Evolutionary conservation across 2,797 vertebrate genomes (phyloP).

Genomic region (Pseudomugil gertrudae): DNA sequence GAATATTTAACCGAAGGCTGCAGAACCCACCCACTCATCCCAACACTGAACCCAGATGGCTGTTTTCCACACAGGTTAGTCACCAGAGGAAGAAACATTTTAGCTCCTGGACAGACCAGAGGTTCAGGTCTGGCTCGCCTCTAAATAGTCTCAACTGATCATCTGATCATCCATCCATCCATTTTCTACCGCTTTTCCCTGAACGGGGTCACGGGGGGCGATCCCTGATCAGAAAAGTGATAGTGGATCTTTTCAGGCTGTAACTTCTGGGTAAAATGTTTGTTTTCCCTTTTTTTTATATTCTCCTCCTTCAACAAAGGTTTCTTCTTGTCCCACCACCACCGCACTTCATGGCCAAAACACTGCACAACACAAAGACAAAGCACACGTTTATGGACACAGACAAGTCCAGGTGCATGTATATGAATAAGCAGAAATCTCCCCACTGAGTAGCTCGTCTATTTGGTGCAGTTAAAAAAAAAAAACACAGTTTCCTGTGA

Average conservation of each 20-base stretch:
- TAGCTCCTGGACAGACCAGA: conserved; percentile 10
- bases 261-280: conserved; percentile 10
- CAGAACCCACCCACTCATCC: conserved; percentile 51
- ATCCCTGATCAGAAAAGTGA: conserved; percentile 35
- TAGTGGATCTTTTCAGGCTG: conserved; percentile 12
- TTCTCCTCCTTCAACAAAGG: not conserved
- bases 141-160: conserved; percentile 15
- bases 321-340: not conserved
- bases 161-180: too few species aligned
- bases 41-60: conserved; percentile 8
- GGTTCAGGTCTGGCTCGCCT: conserved; percentile 4
- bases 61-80: conserved; percentile 27
- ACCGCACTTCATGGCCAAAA: conserved; percentile 7
- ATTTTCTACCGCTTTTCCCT: too few species aligned
- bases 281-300: conserved; percentile 7
- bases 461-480: conserved; percentile 33
- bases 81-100: conserved; percentile 55
- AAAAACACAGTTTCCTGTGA: conserved; percentile 11
- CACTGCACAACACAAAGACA: conserved; percentile 25
- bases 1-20: conserved; percentile 11
- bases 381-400: conserved; percentile 32
- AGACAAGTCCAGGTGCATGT: conserved; percentile 33
- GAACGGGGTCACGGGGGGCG: too few species aligned
- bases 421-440: conserved; percentile 24
- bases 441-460: conserved; percentile 18